Evolutionary conservation across 2,888 invertebrate genomes (phyloP).

Genomic region (Trichacis sp.): DNA sequence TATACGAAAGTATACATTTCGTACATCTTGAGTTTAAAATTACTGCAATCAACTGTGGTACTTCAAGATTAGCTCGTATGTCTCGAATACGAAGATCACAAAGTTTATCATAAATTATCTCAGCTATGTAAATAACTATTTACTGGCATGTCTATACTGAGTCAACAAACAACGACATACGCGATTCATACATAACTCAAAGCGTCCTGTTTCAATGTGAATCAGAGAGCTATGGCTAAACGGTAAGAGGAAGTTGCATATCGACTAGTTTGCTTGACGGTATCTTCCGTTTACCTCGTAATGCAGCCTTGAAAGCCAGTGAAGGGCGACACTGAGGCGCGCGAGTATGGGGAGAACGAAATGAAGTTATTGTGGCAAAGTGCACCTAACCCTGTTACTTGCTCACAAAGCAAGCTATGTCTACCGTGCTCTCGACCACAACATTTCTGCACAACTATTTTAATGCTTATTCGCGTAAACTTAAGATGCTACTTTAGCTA

Average conservation of each 20-base stretch:
- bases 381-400: conserved; percentile 67
- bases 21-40: too few relatives aligned
- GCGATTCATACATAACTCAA: conserved; percentile 22
- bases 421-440: conserved; percentile 33
- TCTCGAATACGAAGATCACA: too few relatives aligned
- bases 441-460: conserved; percentile 33
- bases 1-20: too few relatives aligned
- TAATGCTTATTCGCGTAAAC: conserved; percentile 20
- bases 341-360: conserved; percentile 42
- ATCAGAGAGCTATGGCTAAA: neutral
- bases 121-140: too few relatives aligned
- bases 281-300: conserved; percentile 45
- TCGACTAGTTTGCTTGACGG: conserved; percentile 50
- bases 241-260: conserved; percentile 32
- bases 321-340: conserved; percentile 17
- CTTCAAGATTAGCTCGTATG: too few relatives aligned
- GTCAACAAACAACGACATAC: too few relatives aligned
- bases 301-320: conserved; percentile 32
- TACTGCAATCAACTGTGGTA: too few relatives aligned
- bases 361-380: conserved; percentile 67
- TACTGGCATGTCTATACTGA: too few relatives aligned
- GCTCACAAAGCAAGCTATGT: conserved; percentile 58
- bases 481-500: conserved; percentile 23
- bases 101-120: too few relatives aligned
- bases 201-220: conserved; percentile 7